phyloP scores from a whole-genome alignment of 2,113 vertebrate species.

The Willisornis vidua region DNA sequence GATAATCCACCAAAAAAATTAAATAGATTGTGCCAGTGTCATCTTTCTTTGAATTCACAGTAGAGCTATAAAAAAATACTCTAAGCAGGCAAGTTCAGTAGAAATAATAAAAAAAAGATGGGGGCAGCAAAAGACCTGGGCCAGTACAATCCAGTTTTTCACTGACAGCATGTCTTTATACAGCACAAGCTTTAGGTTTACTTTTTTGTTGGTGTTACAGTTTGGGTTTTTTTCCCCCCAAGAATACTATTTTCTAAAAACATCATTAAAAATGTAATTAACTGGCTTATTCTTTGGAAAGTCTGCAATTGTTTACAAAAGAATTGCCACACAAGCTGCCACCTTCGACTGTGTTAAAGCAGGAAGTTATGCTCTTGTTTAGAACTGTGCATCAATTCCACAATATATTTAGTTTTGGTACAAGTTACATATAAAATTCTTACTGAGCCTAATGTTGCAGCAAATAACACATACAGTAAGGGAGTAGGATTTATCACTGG shows the following conservation, averaged over 20 bases:
- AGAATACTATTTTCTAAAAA: constrained; percentile 23
- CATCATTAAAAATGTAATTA: constrained; percentile 50
- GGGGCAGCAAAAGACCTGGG: not conserved
- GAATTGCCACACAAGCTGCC: constrained; percentile 52
- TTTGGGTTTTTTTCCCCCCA: fast-evolving
- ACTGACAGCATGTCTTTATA: not conserved
- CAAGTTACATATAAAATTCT: constrained; percentile 67
- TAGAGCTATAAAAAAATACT: not conserved
- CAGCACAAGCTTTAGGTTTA: not conserved
- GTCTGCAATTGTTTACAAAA: constrained; percentile 44
- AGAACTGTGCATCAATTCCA: constrained; percentile 61
- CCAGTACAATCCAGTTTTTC: not conserved
- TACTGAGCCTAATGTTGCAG: constrained; percentile 67
- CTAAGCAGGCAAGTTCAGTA: not conserved
- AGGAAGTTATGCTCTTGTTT: constrained; percentile 55
- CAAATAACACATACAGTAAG: constrained; percentile 70
- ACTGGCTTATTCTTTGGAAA: constrained; percentile 39
- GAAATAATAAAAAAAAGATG: not conserved
- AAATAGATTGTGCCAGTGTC: not conserved
- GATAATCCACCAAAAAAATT: constrained; percentile 47
- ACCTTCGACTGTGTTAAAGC: not conserved
- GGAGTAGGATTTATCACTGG: constrained; percentile 65
- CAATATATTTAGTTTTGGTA: constrained; percentile 65
- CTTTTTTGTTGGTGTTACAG: not conserved
- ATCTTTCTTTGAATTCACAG: constrained; percentile 1